A percentile compares a stretch with the other conserved stretches of the same genome.
These are phyloP conservation scores for Dufourea novaeangliae DNA, from an alignment of 1,140 invertebrate genomes.

Conservation along the genomic window DNA sequence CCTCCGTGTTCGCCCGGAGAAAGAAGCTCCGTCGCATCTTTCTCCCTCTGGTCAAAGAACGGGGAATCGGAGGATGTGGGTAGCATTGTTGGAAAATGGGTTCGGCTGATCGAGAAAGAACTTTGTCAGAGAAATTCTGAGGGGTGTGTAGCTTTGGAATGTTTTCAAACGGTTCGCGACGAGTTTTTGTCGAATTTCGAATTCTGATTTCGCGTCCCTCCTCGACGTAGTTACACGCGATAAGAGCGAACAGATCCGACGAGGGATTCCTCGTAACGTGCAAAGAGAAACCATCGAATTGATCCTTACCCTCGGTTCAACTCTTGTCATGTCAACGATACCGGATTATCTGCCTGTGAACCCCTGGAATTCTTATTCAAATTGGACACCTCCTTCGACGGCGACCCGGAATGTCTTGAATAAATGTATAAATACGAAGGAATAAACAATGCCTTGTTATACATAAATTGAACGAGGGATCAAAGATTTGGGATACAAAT, in stretches of 20 bases:
- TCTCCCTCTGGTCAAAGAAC: neutral
- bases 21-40: neutral
- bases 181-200: neutral
- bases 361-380: neutral
- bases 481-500: neutral
- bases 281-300: neutral
- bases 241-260: neutral
- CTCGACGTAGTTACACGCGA: neutral
- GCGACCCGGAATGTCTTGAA: neutral
- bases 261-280: neutral
- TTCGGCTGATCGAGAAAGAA: neutral
- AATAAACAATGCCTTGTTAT: neutral
- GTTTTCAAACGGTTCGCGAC: neutral
- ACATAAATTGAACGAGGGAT: neutral
- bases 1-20: neutral
- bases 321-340: neutral
- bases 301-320: neutral
- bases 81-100: neutral
- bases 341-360: neutral
- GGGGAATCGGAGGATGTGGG: neutral
- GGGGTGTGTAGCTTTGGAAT: neutral
- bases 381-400: no score
- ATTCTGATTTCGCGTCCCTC: neutral
- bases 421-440: neutral
- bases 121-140: neutral